Percentiles rank a stretch among this genome's conserved stretches.
These are phyloP conservation scores for Eolophus roseicapilla DNA, from an alignment of 2,113 vertebrate species.

Conservation along the genomic window DNA sequence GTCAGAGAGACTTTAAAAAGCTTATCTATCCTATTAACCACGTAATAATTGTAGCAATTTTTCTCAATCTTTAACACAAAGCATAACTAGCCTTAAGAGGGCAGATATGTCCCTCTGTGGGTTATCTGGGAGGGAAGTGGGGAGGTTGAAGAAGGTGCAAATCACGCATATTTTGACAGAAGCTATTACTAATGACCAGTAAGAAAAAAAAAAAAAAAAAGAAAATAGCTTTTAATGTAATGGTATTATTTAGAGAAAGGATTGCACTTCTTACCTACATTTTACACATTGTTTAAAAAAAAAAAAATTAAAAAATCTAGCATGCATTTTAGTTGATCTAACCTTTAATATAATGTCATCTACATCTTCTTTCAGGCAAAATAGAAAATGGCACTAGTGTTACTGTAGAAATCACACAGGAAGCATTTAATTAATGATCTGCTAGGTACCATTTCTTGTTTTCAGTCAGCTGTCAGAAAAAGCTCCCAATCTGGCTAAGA, in stretches of 20 bases:
- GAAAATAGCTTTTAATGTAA: not conserved
- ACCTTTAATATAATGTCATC: not conserved
- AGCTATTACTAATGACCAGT: not conserved
- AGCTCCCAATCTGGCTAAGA: not conserved
- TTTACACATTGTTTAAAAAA: not conserved
- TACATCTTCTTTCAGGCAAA: not conserved
- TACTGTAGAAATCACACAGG: not conserved
- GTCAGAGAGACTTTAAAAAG: not conserved
- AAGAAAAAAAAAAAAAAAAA: not conserved
- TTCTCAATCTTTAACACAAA: not conserved
- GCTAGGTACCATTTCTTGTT: not conserved
- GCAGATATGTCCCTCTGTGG: not conserved
- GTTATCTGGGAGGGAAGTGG: not conserved
- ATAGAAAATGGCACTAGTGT: not conserved
- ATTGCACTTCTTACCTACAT: not conserved
- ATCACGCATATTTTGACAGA: not conserved
- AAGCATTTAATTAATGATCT: not conserved
- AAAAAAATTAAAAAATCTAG: not conserved
- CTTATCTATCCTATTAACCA: not conserved
- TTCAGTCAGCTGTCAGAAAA: not conserved
- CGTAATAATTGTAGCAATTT: not conserved
- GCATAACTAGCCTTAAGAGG: not conserved
- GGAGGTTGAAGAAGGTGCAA: not conserved
- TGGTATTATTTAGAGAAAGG: not conserved
- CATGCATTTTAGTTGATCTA: not conserved